phyloP scores from a whole-genome alignment of 2,113 vertebrate species.

The Benitochromis conjunctus region DNA sequence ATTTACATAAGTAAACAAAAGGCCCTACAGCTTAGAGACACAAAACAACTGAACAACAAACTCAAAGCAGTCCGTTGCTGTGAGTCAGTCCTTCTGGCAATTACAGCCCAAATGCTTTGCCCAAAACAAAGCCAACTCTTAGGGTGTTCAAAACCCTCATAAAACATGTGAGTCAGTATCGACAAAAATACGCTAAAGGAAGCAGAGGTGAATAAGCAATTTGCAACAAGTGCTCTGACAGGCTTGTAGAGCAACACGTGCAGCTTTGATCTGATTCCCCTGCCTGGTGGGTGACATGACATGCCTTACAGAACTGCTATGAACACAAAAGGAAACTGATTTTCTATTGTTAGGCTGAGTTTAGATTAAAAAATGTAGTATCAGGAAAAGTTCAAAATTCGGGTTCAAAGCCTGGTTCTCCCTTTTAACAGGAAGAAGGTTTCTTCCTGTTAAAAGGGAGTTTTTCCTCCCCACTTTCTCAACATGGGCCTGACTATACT shows the following conservation, averaged over 20 bases:
- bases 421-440: too few relatives aligned
- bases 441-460: not conserved
- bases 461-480: not conserved
- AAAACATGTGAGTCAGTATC: not conserved
- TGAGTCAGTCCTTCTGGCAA: conserved; percentile 4
- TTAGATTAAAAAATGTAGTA: not conserved
- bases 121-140: not conserved
- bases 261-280: not conserved
- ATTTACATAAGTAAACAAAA: not conserved
- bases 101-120: not conserved
- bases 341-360: not conserved
- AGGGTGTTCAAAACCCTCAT: not conserved
- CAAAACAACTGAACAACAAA: conserved; percentile 5
- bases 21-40: not conserved
- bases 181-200: not conserved
- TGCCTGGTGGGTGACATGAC: not conserved
- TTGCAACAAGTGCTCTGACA: not conserved
- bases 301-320: not conserved
- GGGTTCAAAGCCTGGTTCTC: too few relatives aligned
- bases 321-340: not conserved
- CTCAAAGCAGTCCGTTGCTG: not conserved
- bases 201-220: not conserved
- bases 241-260: not conserved
- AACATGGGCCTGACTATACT: not conserved
- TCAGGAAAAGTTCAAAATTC: accelerated